These are phyloP conservation scores for Diadegma fenestrale DNA, from an alignment of 2,888 invertebrate species.

Conservation along the genomic window DNA sequence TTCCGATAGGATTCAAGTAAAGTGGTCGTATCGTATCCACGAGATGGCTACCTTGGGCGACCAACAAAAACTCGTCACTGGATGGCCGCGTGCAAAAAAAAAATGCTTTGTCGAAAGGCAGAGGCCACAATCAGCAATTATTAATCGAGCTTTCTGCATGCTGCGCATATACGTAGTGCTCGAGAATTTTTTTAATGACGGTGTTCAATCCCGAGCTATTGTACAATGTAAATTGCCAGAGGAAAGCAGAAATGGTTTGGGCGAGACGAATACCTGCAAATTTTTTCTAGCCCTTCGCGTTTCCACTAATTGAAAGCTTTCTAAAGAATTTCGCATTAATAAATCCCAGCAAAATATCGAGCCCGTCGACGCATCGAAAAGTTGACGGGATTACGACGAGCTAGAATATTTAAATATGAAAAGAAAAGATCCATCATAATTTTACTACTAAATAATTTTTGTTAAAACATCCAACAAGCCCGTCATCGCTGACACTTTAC, in stretches of 20 bases:
- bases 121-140: conserved; percentile 52
- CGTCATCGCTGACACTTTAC: neutral
- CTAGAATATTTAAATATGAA: neutral
- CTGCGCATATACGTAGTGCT: neutral
- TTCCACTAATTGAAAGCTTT: neutral
- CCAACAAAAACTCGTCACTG: conserved; percentile 39
- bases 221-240: conserved; percentile 18
- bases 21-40: conserved; percentile 28
- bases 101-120: conserved; percentile 56
- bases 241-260: conserved; percentile 1
- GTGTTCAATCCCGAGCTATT: conserved; percentile 3
- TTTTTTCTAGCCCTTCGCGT: neutral
- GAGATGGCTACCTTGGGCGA: conserved; percentile 35
- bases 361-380: neutral
- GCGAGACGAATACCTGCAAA: conserved; percentile 3
- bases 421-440: neutral
- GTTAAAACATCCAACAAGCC: neutral
- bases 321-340: conserved; percentile 12
- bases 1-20: conserved; percentile 54
- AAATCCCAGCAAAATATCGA: neutral
- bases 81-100: conserved; percentile 33
- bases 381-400: neutral
- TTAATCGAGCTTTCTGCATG: conserved; percentile 51
- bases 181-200: conserved; percentile 5
- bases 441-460: neutral